These are phyloP conservation scores for Xenus cinereus DNA, from an alignment of 2,113 vertebrate species.

Conservation along the genomic window DNA sequence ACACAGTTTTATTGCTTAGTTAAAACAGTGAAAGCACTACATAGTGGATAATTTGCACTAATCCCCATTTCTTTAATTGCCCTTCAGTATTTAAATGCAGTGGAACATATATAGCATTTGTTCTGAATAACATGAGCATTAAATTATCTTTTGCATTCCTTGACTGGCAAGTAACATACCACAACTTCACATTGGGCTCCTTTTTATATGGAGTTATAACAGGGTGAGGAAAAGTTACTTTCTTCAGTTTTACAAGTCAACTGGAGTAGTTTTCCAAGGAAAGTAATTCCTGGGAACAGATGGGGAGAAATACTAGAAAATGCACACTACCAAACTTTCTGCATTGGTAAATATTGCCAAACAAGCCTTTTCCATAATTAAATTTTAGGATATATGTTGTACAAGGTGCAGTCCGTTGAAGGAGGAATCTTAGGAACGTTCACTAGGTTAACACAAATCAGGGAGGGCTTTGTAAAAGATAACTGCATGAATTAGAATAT, in stretches of 20 bases:
- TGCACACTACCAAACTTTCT: background rate
- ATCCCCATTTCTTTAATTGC: constrained; percentile 75
- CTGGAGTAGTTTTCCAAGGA: background rate
- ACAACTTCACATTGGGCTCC: constrained; percentile 18
- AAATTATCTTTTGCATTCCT: constrained; percentile 67
- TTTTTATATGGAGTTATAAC: constrained; percentile 43
- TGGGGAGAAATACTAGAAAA: background rate
- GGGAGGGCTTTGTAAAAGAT: background rate
- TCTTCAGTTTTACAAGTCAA: background rate
- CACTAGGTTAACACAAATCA: background rate
- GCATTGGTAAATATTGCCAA: background rate
- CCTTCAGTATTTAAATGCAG: constrained; percentile 69
- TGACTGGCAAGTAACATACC: constrained; percentile 60
- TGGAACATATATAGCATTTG: constrained; percentile 59
- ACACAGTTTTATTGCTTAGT: constrained; percentile 80
- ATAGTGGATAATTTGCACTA: constrained; percentile 76
- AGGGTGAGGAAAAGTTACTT: constrained; percentile 20
- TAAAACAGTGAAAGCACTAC: constrained; percentile 78
- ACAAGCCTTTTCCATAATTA: background rate
- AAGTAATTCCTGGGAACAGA: background rate
- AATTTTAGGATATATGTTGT: background rate
- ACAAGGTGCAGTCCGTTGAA: background rate
- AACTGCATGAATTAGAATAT: background rate
- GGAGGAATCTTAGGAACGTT: background rate
- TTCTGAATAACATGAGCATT: constrained; percentile 59